phyloP scores from a whole-genome alignment of 2,797 vertebrate species.

The Leptodactylus fallax region DNA sequence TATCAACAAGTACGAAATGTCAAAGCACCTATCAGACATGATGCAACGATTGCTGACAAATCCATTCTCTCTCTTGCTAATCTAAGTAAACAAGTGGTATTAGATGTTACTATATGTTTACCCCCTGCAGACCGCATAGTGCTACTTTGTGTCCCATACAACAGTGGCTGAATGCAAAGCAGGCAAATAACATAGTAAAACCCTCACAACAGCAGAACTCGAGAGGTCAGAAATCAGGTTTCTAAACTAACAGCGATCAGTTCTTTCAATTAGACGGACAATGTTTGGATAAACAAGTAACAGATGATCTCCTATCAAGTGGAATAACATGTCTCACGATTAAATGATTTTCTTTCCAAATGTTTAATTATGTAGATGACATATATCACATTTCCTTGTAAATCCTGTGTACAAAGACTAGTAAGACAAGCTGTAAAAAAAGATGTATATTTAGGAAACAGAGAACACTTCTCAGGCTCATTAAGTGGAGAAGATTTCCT shows the following conservation, averaged over 20 bases:
- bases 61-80: neutral
- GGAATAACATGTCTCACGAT: slow-evolving; percentile 38
- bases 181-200: slow-evolving; percentile 8
- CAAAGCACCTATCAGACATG: neutral
- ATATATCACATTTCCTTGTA: slow-evolving; percentile 45
- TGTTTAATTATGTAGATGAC: slow-evolving; percentile 49
- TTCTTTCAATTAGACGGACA: slow-evolving; percentile 42
- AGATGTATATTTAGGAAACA: slow-evolving; percentile 61
- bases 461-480: slow-evolving; percentile 57
- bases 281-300: slow-evolving; percentile 53
- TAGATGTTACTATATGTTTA: slow-evolving; percentile 36
- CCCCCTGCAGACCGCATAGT: slow-evolving; percentile 11
- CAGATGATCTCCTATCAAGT: slow-evolving; percentile 39
- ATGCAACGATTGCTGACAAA: neutral
- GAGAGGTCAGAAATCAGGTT: slow-evolving; percentile 43
- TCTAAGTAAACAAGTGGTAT: slow-evolving; percentile 21
- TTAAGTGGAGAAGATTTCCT: slow-evolving; percentile 59
- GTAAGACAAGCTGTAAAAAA: slow-evolving; percentile 52
- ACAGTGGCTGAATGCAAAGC: slow-evolving; percentile 38
- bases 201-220: neutral
- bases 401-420: slow-evolving; percentile 46
- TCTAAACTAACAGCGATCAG: slow-evolving; percentile 43
- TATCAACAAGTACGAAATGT: neutral
- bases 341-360: slow-evolving; percentile 37
- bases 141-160: neutral